Evolutionary conservation across 2,797 vertebrate species (phyloP), one percentile per base, ranked within the genome.

Genomic region (Uromys caudimaculatus): DNA sequence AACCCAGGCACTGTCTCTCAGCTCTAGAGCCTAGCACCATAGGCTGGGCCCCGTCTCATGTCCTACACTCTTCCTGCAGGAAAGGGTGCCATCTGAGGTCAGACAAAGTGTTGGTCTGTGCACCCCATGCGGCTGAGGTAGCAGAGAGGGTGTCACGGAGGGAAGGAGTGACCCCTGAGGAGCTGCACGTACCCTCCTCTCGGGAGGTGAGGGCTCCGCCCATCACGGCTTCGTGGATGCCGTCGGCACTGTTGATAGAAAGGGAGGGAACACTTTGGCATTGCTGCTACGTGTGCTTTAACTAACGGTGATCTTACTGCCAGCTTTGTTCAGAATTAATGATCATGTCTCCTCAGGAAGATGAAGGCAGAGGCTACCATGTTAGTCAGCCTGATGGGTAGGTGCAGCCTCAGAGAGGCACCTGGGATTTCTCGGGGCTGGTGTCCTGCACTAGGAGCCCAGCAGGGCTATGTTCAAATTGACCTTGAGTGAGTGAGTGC

Each of bases 211-310:
- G 29, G 12, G 6, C 27, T 71, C 21, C 19, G 41, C 82, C 7
- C 21, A 0, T 0, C 2, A 6, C 4, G 16, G 10, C 81, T 60
- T 27, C 0, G 0, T 11, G 3, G 52, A 9, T 16, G 0, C 0
- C 5, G 10, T 4, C 1, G 0, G 62, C 0, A 0, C 35, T 58
- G 11, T 29, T 7, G 62, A 71, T 0, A 35, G 77, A 12, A 69
- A 35, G 78, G 77, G 35, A 11, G 67, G 35, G 11, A 41, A 2
- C 2, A 38, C 0, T 24, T 64, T 1, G 6, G 52, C 44, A 9
- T 6, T 7, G 13, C 71, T 35, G 38, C 11, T 38, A 29, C 35
- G n/a, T 23, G 35, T 7, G 0, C 52, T n/a, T 64, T 58, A 32
- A 32, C 62, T 73, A 60, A 27, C 3, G 77, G 24, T 35, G 62